Percentiles rank a stretch among this genome's conserved stretches.
phyloP scores from a whole-genome alignment of 2,797 vertebrate genomes.

The Glyptemys insculpta region DNA sequence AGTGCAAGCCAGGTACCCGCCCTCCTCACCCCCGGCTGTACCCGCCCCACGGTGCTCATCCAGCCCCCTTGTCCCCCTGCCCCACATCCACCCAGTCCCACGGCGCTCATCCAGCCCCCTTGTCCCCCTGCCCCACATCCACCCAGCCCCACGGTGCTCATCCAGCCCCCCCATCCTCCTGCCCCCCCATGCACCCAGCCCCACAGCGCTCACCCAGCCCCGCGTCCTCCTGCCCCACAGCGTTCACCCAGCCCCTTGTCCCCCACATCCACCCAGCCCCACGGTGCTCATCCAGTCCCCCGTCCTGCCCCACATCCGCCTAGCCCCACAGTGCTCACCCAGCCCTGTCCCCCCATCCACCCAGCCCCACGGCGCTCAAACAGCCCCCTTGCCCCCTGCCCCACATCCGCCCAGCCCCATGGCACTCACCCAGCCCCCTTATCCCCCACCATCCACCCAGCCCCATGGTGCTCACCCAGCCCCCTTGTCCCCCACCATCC shows the following conservation, averaged over 20 bases:
- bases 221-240: not conserved
- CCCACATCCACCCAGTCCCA: not conserved
- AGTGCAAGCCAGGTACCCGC: conserved; percentile 85
- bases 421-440: too few species aligned
- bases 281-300: conserved; percentile 49
- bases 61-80: not conserved
- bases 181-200: not conserved
- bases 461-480: conserved; percentile 51
- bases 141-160: conserved; percentile 20
- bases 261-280: not conserved
- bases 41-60: accelerated
- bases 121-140: not conserved
- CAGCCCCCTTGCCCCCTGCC: too few species aligned
- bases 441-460: too few species aligned
- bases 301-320: too few species aligned
- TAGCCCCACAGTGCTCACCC: too few species aligned
- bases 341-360: too few species aligned
- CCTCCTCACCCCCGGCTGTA: not conserved
- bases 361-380: too few species aligned
- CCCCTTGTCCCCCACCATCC: too few species aligned
- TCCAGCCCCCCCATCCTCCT: not conserved
- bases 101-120: not conserved
- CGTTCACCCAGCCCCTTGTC: not conserved
- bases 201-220: not conserved
- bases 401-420: not conserved